Percentiles rank a stretch among this genome's conserved stretches.
Evolutionary conservation across 2,797 vertebrate genomes (phyloP).

Genomic region (Poeciliopsis presidionis): DNA sequence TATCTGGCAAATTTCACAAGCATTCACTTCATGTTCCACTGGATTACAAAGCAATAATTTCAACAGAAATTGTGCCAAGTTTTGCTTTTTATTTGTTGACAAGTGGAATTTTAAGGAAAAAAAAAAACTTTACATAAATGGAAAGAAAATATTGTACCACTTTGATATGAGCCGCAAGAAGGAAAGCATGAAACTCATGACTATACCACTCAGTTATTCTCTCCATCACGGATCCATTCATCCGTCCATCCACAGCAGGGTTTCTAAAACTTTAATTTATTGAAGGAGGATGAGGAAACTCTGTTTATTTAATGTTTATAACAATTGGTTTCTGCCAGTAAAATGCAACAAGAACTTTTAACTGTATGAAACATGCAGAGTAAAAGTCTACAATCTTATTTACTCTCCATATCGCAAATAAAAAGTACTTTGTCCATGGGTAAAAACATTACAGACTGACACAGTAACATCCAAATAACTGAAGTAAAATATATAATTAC

Average conservation of each 20-base stretch:
- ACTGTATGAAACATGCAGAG: not conserved
- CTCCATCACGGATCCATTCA: not conserved
- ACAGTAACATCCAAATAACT: not conserved
- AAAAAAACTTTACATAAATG: conserved; percentile 41
- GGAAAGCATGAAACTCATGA: conserved; percentile 29
- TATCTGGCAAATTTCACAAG: conserved; percentile 48
- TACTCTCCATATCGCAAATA: not conserved
- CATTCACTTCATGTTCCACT: conserved; percentile 52
- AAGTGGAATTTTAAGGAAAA: conserved; percentile 43
- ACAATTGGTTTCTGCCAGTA: not conserved
- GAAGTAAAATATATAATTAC: not conserved
- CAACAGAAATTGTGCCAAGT: conserved; percentile 39
- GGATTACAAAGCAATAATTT: conserved; percentile 47
- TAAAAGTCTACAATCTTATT: not conserved
- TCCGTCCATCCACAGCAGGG: not conserved
- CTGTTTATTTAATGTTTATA: not conserved
- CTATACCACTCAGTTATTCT: conserved; percentile 2
- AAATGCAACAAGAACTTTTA: not conserved
- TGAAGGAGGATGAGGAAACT: not conserved
- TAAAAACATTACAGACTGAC: not conserved
- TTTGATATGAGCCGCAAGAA: conserved; percentile 33
- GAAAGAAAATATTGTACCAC: conserved; percentile 1
- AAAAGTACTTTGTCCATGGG: not conserved
- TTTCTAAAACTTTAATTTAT: not conserved
- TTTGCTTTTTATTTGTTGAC: conserved; percentile 49